Base-by-base conservation (phyloP, 2,888 invertebrate species). In the Cryptocheilus praepositus region DNA sequence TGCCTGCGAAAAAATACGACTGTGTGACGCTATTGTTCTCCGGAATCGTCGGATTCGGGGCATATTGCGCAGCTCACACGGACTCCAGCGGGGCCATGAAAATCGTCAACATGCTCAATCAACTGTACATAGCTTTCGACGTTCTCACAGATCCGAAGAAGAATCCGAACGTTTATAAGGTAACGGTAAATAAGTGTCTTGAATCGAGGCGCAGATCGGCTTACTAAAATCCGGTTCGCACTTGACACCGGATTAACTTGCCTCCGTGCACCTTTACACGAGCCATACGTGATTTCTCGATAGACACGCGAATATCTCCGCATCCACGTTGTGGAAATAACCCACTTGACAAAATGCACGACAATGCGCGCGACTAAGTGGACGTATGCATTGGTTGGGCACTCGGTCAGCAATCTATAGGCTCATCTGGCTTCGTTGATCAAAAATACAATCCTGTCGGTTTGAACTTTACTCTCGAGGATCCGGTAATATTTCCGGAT, bases 141-240 rank as follows among this genome's bases (percentile, higher is more conserved):
- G 96, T 95, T 49, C 91, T 98, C 51, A 96, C 98, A 11, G 97
- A 98, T 89, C 96, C 96, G 4, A 95, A 95, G 86, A 93, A 94
- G 80, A 97, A 98, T 89, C 95, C 97, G 45, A 96, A 98, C 88
- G 96, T 98, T 60, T 98, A 97, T 87, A 98, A 98, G 94, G 98
- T 97, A 89, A 36, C 36, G 36, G 36, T 7, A 7, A 36, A 36
- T 36, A 18, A 16, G 7, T 49, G 19, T 3, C 58, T 43, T 58
- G 49, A 21, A 45, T 43, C 18, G 49, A 16, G n/a, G 49, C 49
- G 49, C 16, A 49, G 36, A 36, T 36, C 36, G 36, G 36, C 36
- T 36, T 36, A 36, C 36, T 36, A 36, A 36, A 36, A 36, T 36
- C 36, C 36, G 36, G 36, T 36, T 36, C 8, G 36, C 36, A 36